A percentile compares a stretch with the other conserved stretches of the same genome.
These are phyloP conservation scores for Actinopyga echinites DNA, from an alignment of 53 echinoderm and acorn worm genomes.

Conservation along the genomic window DNA sequence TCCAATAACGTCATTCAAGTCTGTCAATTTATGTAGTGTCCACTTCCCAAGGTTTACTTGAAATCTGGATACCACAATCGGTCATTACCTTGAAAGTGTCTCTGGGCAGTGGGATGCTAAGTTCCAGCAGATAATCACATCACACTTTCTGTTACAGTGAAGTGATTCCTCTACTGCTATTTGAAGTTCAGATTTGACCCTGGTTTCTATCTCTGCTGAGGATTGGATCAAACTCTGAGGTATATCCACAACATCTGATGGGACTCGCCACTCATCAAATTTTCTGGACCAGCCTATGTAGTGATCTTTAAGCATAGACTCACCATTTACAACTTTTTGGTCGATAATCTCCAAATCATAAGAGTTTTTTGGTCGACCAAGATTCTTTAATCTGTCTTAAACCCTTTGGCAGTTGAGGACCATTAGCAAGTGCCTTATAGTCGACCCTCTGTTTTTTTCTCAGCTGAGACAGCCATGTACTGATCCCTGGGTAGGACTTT, in stretches of 20 bases:
- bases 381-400: too few species aligned
- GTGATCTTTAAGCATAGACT: constrained; percentile 5
- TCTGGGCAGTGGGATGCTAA: constrained; percentile 19
- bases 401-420: too few species aligned
- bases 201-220: not conserved
- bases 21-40: constrained; percentile 7
- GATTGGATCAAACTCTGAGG: not conserved
- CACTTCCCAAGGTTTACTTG: constrained; percentile 14
- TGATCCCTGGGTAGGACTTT: too few species aligned
- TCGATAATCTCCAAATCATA: not conserved
- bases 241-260: constrained; percentile 18
- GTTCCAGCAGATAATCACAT: not conserved
- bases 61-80: constrained; percentile 6
- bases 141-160: constrained; percentile 16
- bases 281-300: constrained; percentile 2
- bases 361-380: too few species aligned
- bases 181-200: constrained; percentile 27
- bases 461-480: too few species aligned
- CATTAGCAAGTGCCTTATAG: too few species aligned
- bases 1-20: constrained; percentile 8
- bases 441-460: too few species aligned
- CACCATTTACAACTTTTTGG: constrained; percentile 1
- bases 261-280: constrained; percentile 22
- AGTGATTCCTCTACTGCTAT: constrained; percentile 28
- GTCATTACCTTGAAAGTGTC: constrained; percentile 4